Base-by-base conservation (phyloP, 2,113 vertebrate species). In the Anseranas semipalmata region DNA sequence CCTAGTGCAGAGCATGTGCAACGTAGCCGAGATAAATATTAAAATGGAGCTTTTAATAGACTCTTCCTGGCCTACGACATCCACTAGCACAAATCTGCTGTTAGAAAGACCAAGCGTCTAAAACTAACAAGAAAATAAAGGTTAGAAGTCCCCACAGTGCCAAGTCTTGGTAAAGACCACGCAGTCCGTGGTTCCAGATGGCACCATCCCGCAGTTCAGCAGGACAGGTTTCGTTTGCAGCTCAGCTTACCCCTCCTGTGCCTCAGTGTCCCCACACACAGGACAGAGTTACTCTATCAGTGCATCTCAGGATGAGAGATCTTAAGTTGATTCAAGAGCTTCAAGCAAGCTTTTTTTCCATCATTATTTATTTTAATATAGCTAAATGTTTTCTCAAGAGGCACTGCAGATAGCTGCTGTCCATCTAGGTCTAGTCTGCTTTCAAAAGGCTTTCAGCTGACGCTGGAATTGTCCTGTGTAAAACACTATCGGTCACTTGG, bases 1-100 rank as follows among this genome's bases (percentile, higher is more conserved):
- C 37, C 21, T 13, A 14, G 15, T 1, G 5, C 45, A 8, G 12
- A 22, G n/a, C 27, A 33, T 16, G 43, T 33, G 65, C 43, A 10
- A 3, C 10, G 43, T 10, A 1, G 2, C 45, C 3, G 21, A 30
- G 13, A 16, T 9, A 0, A 59, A 13, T 5, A 25, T 25, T 9
- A 16, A n/a, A 60, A 7, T 1, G 18, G 22, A 45, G 52, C 12
- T 77, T 76, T 46, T n/a, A 24, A 21, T 1, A 39, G 39, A 7
- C 20, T 62, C 45, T 14, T 10, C 45, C 62, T 3, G 17, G 55
- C 21, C 52, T 24, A 8, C 11, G 10, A 4, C 2, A 19, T 2
- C 43, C 35, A 2, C 43, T 2, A 11, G 66, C 2, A n/a, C 24
- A 12, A 18, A 24, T 2, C 37, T 15, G 59, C n/a, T 63, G 0